Conservation (phyloP, 2,797 vertebrate genomes). For the Chelon auratus region DNA sequence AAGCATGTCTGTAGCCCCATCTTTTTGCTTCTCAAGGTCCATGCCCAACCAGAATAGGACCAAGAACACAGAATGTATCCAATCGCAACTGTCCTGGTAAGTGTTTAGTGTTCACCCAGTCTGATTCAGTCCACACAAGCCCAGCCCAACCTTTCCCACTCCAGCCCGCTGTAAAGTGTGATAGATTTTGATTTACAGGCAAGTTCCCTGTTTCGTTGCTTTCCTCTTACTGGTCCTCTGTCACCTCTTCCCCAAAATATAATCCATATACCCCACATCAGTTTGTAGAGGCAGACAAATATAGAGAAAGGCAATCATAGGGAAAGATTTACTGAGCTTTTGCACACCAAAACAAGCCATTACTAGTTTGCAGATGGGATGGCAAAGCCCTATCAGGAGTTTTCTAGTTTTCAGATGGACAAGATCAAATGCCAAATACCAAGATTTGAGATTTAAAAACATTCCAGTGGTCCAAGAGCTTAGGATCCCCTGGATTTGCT, state of each 20-base stretch:
- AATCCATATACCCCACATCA: constrained; percentile 36
- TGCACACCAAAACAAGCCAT: constrained; percentile 39
- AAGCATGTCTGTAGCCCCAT: constrained; percentile 80
- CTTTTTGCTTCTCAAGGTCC: constrained; percentile 85
- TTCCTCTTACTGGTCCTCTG: constrained; percentile 55
- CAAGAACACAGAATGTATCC: constrained; percentile 83
- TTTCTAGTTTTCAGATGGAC: constrained; percentile 48
- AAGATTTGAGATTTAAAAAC: constrained; percentile 71
- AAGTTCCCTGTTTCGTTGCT: constrained; percentile 55
- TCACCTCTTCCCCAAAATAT: constrained; percentile 45
- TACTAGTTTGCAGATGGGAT: constrained; percentile 25
- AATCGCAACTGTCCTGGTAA: constrained; percentile 85
- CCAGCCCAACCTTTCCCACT: constrained; percentile 67
- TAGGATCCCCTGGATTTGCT: constrained; percentile 71
- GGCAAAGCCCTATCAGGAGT: constrained; percentile 35
- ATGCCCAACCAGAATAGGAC: constrained; percentile 83
- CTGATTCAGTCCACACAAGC: constrained; percentile 68
- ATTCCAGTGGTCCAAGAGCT: constrained; percentile 66
- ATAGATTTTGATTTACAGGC: constrained; percentile 56
- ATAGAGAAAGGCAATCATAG: constrained; percentile 40
- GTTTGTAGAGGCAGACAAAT: constrained; percentile 46
- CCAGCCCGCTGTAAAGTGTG: constrained; percentile 63
- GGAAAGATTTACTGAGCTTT: constrained; percentile 58
- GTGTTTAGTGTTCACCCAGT: constrained; percentile 79
- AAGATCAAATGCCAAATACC: constrained; percentile 62